These are phyloP conservation scores for Marmota flaviventris DNA, from an alignment of 2,113 vertebrate species.

Conservation along the genomic window DNA sequence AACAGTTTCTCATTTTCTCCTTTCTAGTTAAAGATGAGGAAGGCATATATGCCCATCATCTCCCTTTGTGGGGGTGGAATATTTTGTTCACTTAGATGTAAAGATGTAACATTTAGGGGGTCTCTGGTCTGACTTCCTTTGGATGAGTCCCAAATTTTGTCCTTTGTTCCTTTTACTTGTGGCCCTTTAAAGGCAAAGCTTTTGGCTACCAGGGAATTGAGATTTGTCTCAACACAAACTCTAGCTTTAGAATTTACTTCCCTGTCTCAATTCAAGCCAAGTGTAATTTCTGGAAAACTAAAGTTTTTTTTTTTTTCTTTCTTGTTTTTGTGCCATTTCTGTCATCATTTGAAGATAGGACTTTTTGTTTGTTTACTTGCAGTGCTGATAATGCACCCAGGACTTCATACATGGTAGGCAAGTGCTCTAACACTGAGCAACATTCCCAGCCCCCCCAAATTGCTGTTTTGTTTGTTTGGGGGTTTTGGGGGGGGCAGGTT, in stretches of 20 bases:
- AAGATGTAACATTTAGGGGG: constrained; percentile 16
- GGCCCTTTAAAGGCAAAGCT: not conserved
- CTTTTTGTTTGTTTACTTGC: not conserved
- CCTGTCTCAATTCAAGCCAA: constrained; percentile 23
- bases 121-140: constrained; percentile 27
- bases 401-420: not conserved
- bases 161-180: not conserved
- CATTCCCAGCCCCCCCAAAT: not conserved
- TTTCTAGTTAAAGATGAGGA: not conserved
- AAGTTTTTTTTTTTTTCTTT: constrained; percentile 20
- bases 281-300: constrained; percentile 22
- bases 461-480: not conserved
- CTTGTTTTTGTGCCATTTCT: constrained; percentile 45
- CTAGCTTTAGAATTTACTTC: not conserved
- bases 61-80: not conserved
- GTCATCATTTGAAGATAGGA: constrained; percentile 37
- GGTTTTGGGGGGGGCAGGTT: not conserved
- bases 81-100: not conserved
- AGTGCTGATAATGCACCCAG: not conserved
- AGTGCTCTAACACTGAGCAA: not conserved
- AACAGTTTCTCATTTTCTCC: not conserved
- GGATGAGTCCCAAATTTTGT: not conserved
- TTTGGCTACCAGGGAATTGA: not conserved
- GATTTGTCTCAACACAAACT: constrained; percentile 28
- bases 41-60: not conserved